Evolutionary conservation across 2,113 vertebrate species (phyloP).

Genomic region (Cricetomys ansorgei): DNA sequence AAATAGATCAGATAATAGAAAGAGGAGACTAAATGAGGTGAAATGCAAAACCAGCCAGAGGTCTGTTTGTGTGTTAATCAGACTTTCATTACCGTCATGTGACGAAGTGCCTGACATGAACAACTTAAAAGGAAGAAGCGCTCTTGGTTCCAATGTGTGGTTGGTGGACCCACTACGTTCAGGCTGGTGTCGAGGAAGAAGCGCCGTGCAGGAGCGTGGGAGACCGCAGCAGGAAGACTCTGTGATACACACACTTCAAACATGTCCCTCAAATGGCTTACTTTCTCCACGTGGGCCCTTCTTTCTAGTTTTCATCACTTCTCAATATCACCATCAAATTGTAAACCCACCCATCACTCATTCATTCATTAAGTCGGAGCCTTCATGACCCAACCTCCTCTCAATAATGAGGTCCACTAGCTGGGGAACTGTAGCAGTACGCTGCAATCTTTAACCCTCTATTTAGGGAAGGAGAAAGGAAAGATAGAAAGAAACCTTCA

Average conservation of each 20-base stretch:
- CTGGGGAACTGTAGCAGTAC: no score
- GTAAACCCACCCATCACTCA: background rate
- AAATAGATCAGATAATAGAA: background rate
- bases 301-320: background rate
- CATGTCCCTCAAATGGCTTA: no score
- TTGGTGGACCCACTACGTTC: background rate
- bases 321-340: background rate
- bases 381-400: background rate
- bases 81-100: background rate
- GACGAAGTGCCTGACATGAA: background rate
- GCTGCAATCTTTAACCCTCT: no score
- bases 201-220: no score
- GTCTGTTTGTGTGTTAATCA: background rate
- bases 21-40: background rate
- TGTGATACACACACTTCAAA: background rate
- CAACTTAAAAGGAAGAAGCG: background rate
- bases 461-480: no score
- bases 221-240: background rate
- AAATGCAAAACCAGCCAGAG: constrained; percentile 1
- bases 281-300: background rate
- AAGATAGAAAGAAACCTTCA: no score
- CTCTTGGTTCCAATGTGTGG: background rate
- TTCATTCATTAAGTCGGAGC: background rate
- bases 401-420: background rate
- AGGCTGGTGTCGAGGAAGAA: background rate